Evolutionary conservation across 2,113 vertebrate genomes (phyloP).

Genomic region (Carassius auratus): DNA sequence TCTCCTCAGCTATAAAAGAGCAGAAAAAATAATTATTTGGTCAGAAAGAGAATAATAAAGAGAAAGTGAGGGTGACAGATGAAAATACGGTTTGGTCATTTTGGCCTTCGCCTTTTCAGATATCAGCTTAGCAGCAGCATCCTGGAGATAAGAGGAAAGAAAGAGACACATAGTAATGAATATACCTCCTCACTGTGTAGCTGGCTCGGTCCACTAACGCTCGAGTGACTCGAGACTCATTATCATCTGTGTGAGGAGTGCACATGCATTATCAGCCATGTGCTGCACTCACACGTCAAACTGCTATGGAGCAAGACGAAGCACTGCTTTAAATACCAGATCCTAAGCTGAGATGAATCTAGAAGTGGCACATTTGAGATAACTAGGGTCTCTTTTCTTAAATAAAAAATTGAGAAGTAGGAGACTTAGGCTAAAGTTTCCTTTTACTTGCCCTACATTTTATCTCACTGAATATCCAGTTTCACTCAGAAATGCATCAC

Average conservation of each 20-base stretch:
- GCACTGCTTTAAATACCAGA: neutral
- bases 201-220: neutral
- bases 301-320: conserved; percentile 4
- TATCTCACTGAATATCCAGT: neutral
- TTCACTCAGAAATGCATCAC: neutral
- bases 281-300: conserved; percentile 44
- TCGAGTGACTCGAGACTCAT: neutral
- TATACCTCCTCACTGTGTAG: neutral
- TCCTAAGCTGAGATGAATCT: neutral
- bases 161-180: conserved; percentile 12
- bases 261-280: conserved; percentile 42
- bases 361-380: conserved; percentile 1
- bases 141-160: conserved; percentile 39
- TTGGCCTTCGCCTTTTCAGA: conserved; percentile 13
- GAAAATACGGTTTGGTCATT: conserved; percentile 32
- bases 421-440: neutral
- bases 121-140: conserved; percentile 43
- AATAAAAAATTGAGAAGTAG: neutral
- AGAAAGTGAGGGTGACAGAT: neutral
- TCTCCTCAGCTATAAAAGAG: neutral
- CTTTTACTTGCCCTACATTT: neutral
- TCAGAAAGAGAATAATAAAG: neutral
- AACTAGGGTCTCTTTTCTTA: neutral
- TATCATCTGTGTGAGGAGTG: conserved; percentile 40
- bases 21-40: neutral